A percentile compares a stretch with the other conserved stretches of the same genome.
phyloP scores from a whole-genome alignment of 2,113 vertebrate genomes.

The Neodontobutis hainanensis region DNA sequence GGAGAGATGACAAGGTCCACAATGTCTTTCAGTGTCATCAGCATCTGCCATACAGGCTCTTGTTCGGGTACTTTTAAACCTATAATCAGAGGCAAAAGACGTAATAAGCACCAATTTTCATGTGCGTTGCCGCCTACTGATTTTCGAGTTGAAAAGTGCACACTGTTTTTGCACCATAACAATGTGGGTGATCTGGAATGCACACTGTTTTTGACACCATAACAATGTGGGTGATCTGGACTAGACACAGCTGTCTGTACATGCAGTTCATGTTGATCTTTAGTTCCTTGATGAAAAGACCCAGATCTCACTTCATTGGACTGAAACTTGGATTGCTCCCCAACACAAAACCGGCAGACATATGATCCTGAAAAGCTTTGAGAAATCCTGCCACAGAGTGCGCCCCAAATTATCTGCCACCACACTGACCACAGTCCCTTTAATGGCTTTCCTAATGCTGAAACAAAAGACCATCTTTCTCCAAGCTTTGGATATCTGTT shows the following conservation, averaged over 20 bases:
- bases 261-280: background rate
- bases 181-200: background rate
- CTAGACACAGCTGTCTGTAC: background rate
- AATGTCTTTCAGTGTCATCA: background rate
- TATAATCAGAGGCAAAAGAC: background rate
- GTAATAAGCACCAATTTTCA: background rate
- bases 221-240: background rate
- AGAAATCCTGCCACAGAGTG: no score
- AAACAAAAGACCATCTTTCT: slow-evolving; percentile 36
- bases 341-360: no score
- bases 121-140: slow-evolving; percentile 3
- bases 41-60: background rate
- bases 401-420: no score
- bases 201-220: background rate
- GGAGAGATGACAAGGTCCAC: slow-evolving; percentile 7
- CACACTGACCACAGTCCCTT: slow-evolving; percentile 24
- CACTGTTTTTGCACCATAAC: background rate
- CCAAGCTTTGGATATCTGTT: slow-evolving; percentile 45
- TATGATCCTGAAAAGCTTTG: no score
- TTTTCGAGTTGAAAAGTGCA: background rate
- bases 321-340: no score
- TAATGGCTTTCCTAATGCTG: no score
- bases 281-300: background rate
- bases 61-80: background rate
- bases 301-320: no score